These are phyloP conservation scores for Heliconius erato DNA, from an alignment of 2,888 invertebrate species.

Conservation along the genomic window DNA sequence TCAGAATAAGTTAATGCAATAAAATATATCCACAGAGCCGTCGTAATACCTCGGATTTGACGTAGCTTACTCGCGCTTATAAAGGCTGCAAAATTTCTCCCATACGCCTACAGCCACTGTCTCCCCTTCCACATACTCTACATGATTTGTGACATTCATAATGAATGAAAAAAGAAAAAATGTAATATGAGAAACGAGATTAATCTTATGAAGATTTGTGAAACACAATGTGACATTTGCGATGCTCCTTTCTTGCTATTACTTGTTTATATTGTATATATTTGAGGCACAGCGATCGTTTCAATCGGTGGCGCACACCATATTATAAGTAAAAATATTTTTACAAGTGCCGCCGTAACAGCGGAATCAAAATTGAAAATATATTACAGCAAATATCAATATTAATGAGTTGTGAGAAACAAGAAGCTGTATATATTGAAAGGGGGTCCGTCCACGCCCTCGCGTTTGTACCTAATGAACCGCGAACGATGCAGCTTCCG, in stretches of 20 bases:
- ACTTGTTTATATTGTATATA: constrained; percentile 24
- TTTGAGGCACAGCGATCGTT: background rate
- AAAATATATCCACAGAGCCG: constrained; percentile 78
- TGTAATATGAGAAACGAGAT: constrained; percentile 44
- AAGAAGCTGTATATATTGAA: constrained; percentile 51
- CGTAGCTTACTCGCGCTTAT: constrained; percentile 72
- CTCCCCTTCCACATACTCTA: constrained; percentile 49
- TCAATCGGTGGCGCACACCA: background rate
- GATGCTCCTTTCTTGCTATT: constrained; percentile 5
- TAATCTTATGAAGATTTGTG: constrained; percentile 42
- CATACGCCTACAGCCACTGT: constrained; percentile 60
- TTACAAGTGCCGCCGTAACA: background rate
- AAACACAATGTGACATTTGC: constrained; percentile 19
- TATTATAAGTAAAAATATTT: constrained; percentile 5
- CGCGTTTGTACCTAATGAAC: constrained; percentile 66
- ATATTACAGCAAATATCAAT: constrained; percentile 60
- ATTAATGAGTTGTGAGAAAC: constrained; percentile 61
- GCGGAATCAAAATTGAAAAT: constrained; percentile 41
- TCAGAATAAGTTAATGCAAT: constrained; percentile 78
- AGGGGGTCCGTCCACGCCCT: constrained; percentile 41
- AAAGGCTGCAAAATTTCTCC: constrained; percentile 67
- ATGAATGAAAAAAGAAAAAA: constrained; percentile 45
- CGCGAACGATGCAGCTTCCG: constrained; percentile 65
- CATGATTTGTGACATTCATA: constrained; percentile 48
- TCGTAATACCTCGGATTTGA: constrained; percentile 70